phyloP scores from a whole-genome alignment of 1,140 invertebrate genomes.

The Macrobrachium rosenbergii region DNA sequence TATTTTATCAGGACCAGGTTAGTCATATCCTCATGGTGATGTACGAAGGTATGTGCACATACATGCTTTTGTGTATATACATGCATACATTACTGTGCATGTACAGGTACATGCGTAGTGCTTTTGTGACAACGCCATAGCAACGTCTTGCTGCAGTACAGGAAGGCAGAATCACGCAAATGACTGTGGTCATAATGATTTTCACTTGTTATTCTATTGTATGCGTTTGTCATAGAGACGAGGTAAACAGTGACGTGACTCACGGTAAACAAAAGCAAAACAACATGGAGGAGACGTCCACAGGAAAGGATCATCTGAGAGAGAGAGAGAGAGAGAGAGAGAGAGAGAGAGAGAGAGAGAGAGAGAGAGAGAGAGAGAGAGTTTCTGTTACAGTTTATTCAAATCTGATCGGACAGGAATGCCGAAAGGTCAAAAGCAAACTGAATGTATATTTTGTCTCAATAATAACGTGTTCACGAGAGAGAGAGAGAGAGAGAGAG shows the following conservation, averaged over 20 bases:
- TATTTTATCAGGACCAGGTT: background rate
- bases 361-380: background rate
- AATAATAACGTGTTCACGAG: too few relatives aligned
- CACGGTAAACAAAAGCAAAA: too few relatives aligned
- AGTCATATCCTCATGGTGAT: background rate
- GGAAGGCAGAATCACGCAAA: too few relatives aligned
- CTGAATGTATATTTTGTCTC: background rate
- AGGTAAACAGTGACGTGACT: too few relatives aligned
- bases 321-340: conserved; percentile 8
- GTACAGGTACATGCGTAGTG: background rate
- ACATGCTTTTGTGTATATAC: background rate
- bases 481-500: too few relatives aligned
- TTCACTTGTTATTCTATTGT: too few relatives aligned
- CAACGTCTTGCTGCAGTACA: too few relatives aligned
- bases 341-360: background rate
- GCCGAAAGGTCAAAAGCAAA: background rate
- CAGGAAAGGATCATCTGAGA: background rate
- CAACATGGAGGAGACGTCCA: background rate
- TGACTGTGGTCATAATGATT: too few relatives aligned
- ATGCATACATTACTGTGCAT: background rate
- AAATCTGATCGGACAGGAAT: too few relatives aligned
- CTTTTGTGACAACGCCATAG: too few relatives aligned
- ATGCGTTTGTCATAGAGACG: too few relatives aligned
- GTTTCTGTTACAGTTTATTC: too few relatives aligned
- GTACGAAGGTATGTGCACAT: conserved; percentile 10